These are phyloP conservation scores for Phycodurus eques DNA, from an alignment of 2,113 vertebrate genomes.

Conservation along the genomic window DNA sequence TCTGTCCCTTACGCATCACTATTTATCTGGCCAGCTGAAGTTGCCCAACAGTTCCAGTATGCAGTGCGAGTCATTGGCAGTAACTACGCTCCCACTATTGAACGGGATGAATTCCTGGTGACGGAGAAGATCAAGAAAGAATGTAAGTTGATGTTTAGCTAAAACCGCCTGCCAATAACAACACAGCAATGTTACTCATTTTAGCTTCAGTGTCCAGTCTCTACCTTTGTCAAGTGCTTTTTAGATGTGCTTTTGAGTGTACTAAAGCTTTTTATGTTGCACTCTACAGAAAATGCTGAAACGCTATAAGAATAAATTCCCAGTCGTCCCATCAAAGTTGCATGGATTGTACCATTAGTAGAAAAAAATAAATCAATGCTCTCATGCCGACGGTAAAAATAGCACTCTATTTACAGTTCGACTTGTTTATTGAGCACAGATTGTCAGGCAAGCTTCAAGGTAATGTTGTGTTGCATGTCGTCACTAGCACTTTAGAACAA, in stretches of 20 bases:
- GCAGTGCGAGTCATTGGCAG: conserved; percentile 97
- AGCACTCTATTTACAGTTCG: conserved; percentile 23
- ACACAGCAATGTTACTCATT: not conserved
- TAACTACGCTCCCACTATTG: conserved; percentile 96
- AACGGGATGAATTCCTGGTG: conserved; percentile 95
- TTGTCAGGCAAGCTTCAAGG: conserved; percentile 1
- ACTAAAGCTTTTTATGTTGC: conserved; percentile 19
- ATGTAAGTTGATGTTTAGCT: conserved; percentile 70
- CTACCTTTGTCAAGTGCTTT: not conserved
- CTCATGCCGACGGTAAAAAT: conserved; percentile 22
- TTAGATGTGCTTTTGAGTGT: not conserved
- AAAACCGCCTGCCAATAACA: not conserved
- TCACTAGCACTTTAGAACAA: not conserved
- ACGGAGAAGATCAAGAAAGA: conserved; percentile 99
- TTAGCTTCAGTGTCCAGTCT: not conserved
- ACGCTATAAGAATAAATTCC: conserved; percentile 17
- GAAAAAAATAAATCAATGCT: conserved; percentile 37
- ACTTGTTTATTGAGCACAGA: conserved; percentile 4
- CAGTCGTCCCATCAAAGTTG: conserved; percentile 11
- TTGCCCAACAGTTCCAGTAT: conserved; percentile 96
- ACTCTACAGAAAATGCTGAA: conserved; percentile 6
- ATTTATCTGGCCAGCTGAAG: conserved; percentile 80
- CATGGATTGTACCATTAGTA: conserved; percentile 35
- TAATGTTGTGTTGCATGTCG: not conserved
- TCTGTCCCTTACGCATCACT: not conserved